phyloP scores from a whole-genome alignment of 2,888 invertebrate species.

The Noctua comes region DNA sequence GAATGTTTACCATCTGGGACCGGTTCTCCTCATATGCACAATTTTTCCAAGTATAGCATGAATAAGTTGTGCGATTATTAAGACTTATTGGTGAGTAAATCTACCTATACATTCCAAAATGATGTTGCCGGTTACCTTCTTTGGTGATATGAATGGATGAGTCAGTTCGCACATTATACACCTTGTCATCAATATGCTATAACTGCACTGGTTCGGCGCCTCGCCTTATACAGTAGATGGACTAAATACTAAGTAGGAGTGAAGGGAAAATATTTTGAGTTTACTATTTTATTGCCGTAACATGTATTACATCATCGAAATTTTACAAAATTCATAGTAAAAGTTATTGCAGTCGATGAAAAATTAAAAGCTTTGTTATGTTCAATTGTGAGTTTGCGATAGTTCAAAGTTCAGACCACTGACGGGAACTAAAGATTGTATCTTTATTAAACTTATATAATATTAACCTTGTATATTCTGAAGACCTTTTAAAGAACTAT shows the following conservation, averaged over 20 bases:
- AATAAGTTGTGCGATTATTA: constrained; percentile 76
- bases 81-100: constrained; percentile 74
- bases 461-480: constrained; percentile 5
- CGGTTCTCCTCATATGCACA: constrained; percentile 80
- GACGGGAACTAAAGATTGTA: constrained; percentile 16
- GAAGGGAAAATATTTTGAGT: constrained; percentile 41
- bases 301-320: constrained; percentile 13
- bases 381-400: constrained; percentile 22
- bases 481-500: constrained; percentile 16
- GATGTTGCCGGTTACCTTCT: constrained; percentile 74
- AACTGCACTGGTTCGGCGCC: constrained; percentile 57
- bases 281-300: constrained; percentile 15
- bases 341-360: constrained; percentile 32
- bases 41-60: constrained; percentile 82
- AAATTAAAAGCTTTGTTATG: constrained; percentile 28
- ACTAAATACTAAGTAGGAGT: constrained; percentile 49
- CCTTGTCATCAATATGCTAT: constrained; percentile 59
- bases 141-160: constrained; percentile 78
- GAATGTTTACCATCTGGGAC: constrained; percentile 76
- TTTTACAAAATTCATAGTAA: constrained; percentile 19
- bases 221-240: constrained; percentile 42
- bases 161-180: constrained; percentile 62
- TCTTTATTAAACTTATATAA: constrained; percentile 18
- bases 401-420: constrained; percentile 50
- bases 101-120: constrained; percentile 69